These are phyloP conservation scores for Chondrosia reniformis DNA, from an alignment of 37 sponge, comb jelly and placozoan genomes.

Conservation along the genomic window DNA sequence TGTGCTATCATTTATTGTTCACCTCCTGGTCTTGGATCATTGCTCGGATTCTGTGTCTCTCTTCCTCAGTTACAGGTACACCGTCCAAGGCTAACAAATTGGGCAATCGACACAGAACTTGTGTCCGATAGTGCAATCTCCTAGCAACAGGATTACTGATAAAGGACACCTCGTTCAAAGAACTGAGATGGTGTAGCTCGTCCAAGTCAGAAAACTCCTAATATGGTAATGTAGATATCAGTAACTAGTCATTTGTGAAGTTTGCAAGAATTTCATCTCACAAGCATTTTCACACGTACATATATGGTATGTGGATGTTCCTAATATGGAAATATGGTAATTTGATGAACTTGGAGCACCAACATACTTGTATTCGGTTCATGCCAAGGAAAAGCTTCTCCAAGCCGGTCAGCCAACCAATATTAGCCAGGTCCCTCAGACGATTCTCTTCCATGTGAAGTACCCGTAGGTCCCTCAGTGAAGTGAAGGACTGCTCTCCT, in stretches of 20 bases:
- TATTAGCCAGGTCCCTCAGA: conserved; percentile 68
- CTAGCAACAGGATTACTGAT: conserved; percentile 85
- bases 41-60: conserved; percentile 13
- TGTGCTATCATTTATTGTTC: background rate
- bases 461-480: conserved; percentile 52
- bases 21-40: conserved; percentile 28
- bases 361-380: conserved; percentile 79
- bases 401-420: conserved; percentile 41
- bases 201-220: conserved; percentile 87
- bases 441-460: conserved; percentile 94
- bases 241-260: no score
- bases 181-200: conserved; percentile 55
- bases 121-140: conserved; percentile 57
- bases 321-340: no score
- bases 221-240: background rate
- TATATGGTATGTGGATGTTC: no score
- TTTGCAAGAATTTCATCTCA: no score
- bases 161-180: conserved; percentile 79
- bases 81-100: conserved; percentile 67
- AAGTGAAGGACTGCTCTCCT: conserved; percentile 50
- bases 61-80: conserved; percentile 47
- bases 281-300: background rate
- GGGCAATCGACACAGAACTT: conserved; percentile 46
- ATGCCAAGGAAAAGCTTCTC: conserved; percentile 87
- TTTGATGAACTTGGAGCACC: background rate